phyloP scores from a whole-genome alignment of 2,888 invertebrate species.

The Coleophora deauratella region DNA sequence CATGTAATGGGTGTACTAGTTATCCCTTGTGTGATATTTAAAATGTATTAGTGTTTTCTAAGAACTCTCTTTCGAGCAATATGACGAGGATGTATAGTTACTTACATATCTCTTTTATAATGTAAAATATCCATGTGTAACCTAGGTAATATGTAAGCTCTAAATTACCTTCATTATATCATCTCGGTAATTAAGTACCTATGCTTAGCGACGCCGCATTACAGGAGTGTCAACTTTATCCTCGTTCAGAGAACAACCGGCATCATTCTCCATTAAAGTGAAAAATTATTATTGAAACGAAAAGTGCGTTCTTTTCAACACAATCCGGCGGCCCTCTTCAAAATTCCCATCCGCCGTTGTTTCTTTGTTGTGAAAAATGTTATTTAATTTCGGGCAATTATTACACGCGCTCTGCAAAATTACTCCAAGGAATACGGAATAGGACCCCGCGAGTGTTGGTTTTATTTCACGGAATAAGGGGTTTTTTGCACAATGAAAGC shows the following conservation, averaged over 20 bases:
- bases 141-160: too few relatives aligned
- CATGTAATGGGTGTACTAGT: too few relatives aligned
- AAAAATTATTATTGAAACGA: conserved; percentile 49
- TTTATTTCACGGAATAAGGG: conserved; percentile 46
- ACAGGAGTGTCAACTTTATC: conserved; percentile 24
- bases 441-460: conserved; percentile 51
- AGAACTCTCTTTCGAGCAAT: too few relatives aligned
- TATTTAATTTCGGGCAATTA: conserved; percentile 71
- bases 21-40: too few relatives aligned
- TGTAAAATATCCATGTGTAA: too few relatives aligned
- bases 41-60: too few relatives aligned
- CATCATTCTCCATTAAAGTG: conserved; percentile 53
- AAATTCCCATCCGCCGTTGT: conserved; percentile 53
- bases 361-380: conserved; percentile 68
- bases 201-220: too few relatives aligned
- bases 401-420: conserved; percentile 69
- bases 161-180: too few relatives aligned
- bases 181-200: too few relatives aligned
- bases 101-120: too few relatives aligned
- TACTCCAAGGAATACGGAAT: conserved; percentile 72
- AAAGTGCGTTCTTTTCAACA: conserved; percentile 45
- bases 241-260: conserved; percentile 31
- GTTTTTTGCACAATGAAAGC: conserved; percentile 54
- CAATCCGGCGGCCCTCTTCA: conserved; percentile 46
- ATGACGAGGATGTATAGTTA: too few relatives aligned